Evolutionary conservation across 2,113 vertebrate genomes (phyloP).

Genomic region (Trinectes maculatus): DNA sequence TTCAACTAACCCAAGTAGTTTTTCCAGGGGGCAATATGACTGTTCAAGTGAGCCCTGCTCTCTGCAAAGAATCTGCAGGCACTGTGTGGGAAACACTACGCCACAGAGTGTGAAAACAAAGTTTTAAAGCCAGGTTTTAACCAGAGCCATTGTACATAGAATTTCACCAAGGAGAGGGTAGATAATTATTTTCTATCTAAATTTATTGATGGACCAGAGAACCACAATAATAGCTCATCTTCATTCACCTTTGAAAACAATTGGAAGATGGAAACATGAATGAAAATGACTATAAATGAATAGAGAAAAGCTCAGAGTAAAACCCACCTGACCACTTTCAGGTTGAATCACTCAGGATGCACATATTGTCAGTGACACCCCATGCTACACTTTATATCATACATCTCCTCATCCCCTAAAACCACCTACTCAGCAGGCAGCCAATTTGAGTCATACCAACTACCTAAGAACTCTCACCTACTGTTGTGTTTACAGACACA

Average conservation of each 20-base stretch:
- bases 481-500: slow-evolving; percentile 23
- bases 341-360: slow-evolving; percentile 34
- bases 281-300: slow-evolving; percentile 38
- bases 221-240: slow-evolving; percentile 1
- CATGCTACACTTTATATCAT: slow-evolving; percentile 1
- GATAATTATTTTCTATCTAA: not conserved
- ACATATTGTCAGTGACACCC: slow-evolving; percentile 3
- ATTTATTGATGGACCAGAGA: not conserved
- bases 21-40: not conserved
- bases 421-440: slow-evolving; percentile 25
- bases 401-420: not conserved
- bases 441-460: slow-evolving; percentile 24
- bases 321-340: slow-evolving; percentile 47
- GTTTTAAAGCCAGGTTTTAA: too few species aligned
- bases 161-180: too few species aligned
- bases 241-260: slow-evolving; percentile 39
- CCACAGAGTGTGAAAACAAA: too few species aligned
- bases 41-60: not conserved
- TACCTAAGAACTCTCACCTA: slow-evolving; percentile 33
- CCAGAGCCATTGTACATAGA: too few species aligned
- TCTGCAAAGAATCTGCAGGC: not conserved
- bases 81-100: not conserved
- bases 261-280: slow-evolving; percentile 28
- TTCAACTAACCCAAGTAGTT: not conserved
- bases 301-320: slow-evolving; percentile 23